These are phyloP conservation scores for Clivina fossor DNA, from an alignment of 2,888 invertebrate species.

Conservation along the genomic window DNA sequence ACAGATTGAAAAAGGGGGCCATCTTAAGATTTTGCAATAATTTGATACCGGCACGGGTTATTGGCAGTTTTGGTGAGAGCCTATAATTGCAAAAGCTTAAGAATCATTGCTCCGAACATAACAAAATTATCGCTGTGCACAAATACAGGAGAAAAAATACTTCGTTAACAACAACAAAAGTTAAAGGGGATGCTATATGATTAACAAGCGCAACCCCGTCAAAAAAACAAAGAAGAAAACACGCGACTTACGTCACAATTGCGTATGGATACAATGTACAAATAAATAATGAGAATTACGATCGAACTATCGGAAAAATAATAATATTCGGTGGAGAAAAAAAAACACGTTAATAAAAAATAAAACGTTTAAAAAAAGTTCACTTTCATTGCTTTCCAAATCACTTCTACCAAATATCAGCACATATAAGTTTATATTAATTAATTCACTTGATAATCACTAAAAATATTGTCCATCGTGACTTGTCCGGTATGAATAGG, in stretches of 20 bases:
- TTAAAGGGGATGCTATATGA: background rate
- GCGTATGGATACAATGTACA: conserved; percentile 19
- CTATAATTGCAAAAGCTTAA: too few relatives aligned
- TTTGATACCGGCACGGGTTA: too few relatives aligned
- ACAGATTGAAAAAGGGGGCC: too few relatives aligned
- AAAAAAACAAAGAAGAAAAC: conserved; percentile 6
- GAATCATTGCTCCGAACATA: too few relatives aligned
- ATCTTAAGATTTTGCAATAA: too few relatives aligned
- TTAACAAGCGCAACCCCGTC: too few relatives aligned
- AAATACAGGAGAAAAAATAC: conserved; percentile 15
- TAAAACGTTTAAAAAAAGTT: conserved; percentile 22
- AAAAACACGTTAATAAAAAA: conserved; percentile 16
- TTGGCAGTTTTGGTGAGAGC: too few relatives aligned
- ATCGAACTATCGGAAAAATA: conserved; percentile 20
- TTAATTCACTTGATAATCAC: conserved; percentile 18
- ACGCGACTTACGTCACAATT: conserved; percentile 19
- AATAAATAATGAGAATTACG: conserved; percentile 21
- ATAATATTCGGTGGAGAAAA: conserved; percentile 22
- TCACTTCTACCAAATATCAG: conserved; percentile 10
- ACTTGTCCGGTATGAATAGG: too few relatives aligned
- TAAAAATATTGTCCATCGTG: too few relatives aligned
- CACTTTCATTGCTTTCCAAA: conserved; percentile 19
- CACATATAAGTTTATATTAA: background rate
- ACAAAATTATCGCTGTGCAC: conserved; percentile 17
- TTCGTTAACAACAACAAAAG: conserved; percentile 15